Base-by-base conservation (phyloP, 2,888 invertebrate genomes). In the Spodoptera littoralis region DNA sequence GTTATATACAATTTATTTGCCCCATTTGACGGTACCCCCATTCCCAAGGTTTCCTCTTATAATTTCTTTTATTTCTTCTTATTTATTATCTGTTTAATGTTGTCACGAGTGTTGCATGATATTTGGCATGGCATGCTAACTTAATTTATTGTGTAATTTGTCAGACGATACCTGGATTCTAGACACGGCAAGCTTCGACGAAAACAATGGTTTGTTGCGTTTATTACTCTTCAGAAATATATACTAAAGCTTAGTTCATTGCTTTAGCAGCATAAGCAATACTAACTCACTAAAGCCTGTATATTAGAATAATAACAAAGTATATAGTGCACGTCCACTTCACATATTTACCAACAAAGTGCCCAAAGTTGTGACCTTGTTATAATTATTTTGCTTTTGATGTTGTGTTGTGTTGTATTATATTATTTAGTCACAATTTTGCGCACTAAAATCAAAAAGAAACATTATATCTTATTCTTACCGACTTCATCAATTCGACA, bases 111-210 rank as follows among this genome's bases (percentile, higher is more conserved):
- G 88, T 86, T 89, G 93, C 93, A 93, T 93, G 93, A 87, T 88
- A 78, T 86, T 87, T 82, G 85, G 94, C 94, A 94, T 94, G 93
- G 94, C 94, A 94, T 94, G 94, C 87, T 93, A 92, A 93, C 87
- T 82, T 90, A 86, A 87, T 88, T 78, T 86, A 86, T 90, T 93
- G 88, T 94, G 90, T 93, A 90, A 90, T 94, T 93, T 93, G 90
- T 93, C 94, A 94, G 94, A 93, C 92, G 86, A 92, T 93, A 89
- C 92, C 93, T 88, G 94, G 94, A 91, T 93, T 93, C 94, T 94
- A 94, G 92, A 88, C 89, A 89, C 87, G 91, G 92, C 89, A 88
- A 85, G 80, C 90, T 84, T 84, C 93, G 90, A 88, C 88, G 89
- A 88, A 87, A 87, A 84, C 86, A 90, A 93, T 89, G 94, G 94